phyloP scores from a whole-genome alignment of 2,888 invertebrate genomes.

The Lottia gigantea region DNA sequence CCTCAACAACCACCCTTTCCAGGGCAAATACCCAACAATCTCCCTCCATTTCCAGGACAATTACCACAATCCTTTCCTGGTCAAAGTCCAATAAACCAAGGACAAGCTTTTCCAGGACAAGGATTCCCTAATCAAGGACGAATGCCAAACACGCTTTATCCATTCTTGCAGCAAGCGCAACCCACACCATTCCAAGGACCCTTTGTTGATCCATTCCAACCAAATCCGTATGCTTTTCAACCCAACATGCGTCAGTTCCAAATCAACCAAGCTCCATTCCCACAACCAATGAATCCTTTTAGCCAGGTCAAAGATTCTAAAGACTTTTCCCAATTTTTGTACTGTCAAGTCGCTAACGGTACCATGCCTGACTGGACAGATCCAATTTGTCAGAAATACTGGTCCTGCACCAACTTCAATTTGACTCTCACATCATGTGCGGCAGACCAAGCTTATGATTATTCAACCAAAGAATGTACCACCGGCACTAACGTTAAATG shows the following conservation, averaged over 20 bases:
- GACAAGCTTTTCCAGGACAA: background rate
- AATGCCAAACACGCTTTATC: background rate
- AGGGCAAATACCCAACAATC: background rate
- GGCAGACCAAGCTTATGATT: slow-evolving; percentile 14
- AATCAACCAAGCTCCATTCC: background rate
- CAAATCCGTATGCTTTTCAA: background rate
- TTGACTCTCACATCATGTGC: slow-evolving; percentile 12
- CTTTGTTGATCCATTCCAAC: background rate
- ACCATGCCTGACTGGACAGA: slow-evolving; percentile 17
- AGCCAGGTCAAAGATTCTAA: background rate
- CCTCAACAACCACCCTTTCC: background rate
- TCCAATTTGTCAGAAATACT: slow-evolving; percentile 8
- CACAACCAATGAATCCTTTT: background rate
- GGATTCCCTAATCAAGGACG: background rate
- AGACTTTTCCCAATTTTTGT: background rate
- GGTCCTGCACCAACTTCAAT: slow-evolving; percentile 16
- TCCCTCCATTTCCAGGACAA: background rate
- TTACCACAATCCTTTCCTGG: background rate
- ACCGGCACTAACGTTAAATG: slow-evolving; percentile 2
- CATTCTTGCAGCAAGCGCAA: background rate
- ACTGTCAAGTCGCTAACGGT: slow-evolving; percentile 15
- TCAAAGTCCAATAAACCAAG: background rate
- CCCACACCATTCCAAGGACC: background rate
- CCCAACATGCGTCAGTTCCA: too few relatives aligned
- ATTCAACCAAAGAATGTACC: background rate